Evolutionary conservation across 2,888 invertebrate genomes (phyloP), one percentile per base, ranked within the genome.

Genomic region (Aspidiotus destructor): DNA sequence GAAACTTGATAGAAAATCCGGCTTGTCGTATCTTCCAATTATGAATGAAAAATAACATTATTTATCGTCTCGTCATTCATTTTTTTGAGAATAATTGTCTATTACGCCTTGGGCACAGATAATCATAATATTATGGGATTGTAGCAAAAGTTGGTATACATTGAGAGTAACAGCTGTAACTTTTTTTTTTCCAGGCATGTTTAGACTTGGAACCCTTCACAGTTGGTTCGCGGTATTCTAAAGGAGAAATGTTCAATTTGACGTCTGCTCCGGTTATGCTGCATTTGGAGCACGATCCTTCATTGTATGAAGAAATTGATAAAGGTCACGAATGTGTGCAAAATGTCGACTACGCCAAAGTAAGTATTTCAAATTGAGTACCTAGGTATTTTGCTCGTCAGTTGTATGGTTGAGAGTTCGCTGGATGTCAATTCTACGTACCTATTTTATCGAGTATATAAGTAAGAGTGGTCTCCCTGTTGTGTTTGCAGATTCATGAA

Each of bases 181-280:
- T 28, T 1, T 28, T 28, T 28, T 28, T 28, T 28, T 74, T 74
- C 42, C 70, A 80, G 79, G 83, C 84, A 11, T 82, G 81, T 73
- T 75, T 83, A 62, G 91, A 91, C 76, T 79, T 89, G 16, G 88
- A 89, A 75, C 85, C 88, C 2, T 91, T 90, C 71, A 72, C 72
- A 16, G 69, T 71, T 54, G 73, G 73, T 17, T 72, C 74, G 11
- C 77, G 79, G 71, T 78, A 68, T 77, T 78, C 71, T 73, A 79
- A 82, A 0, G 83, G 82, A 1, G 79, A 80, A 16, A 75, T 82
- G 0, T 88, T 89, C 77, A 87, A 85, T 71, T 77, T 92, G 73
- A 86, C 89, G 2, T 87, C 87, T 74, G 90, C 91, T 5, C 93
- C 93, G 0, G 86, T 92, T 5, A 81, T 92, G 74, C 90, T 90